A percentile compares a stretch with the other conserved stretches of the same genome.
phyloP scores from a whole-genome alignment of 2,888 invertebrate genomes.

The Aspidiotus rigidus region DNA sequence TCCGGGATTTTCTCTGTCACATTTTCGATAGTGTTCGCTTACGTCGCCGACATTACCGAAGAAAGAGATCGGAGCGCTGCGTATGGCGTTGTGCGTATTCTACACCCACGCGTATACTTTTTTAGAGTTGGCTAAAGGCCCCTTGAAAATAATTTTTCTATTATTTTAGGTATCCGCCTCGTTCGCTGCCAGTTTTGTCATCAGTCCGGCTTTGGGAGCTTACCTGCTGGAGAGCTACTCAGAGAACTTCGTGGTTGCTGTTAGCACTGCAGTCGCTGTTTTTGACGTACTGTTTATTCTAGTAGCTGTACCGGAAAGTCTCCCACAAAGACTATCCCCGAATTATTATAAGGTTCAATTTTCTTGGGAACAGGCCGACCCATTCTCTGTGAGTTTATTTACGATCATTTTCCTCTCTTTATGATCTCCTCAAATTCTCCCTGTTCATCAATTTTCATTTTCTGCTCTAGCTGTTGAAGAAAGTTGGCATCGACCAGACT shows the following conservation, averaged over 20 bases:
- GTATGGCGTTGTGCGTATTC: conserved; percentile 70
- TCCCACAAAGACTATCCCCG: conserved; percentile 50
- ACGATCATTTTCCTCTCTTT: background rate
- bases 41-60: conserved; percentile 98
- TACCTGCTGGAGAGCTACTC: conserved; percentile 78
- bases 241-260: conserved; percentile 76
- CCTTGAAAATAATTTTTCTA: background rate
- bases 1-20: conserved; percentile 98
- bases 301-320: conserved; percentile 94
- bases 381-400: conserved; percentile 63
- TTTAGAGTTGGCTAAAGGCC: background rate
- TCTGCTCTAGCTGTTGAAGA: conserved; percentile 57
- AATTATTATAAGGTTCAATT: conserved; percentile 73
- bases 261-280: conserved; percentile 90
- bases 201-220: conserved; percentile 92
- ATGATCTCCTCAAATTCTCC: conserved; percentile 8
- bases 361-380: conserved; percentile 97
- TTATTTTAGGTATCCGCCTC: conserved; percentile 72
- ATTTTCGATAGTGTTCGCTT: conserved; percentile 98
- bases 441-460: conserved; percentile 35
- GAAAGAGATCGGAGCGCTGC: conserved; percentile 90
- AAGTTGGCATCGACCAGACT: conserved; percentile 89
- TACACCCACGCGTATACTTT: background rate
- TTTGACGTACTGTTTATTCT: conserved; percentile 96
- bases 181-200: conserved; percentile 97